Percentiles rank a stretch among this genome's conserved stretches.
phyloP scores from a whole-genome alignment of 2,113 vertebrate genomes.

The Cottus gobio region DNA sequence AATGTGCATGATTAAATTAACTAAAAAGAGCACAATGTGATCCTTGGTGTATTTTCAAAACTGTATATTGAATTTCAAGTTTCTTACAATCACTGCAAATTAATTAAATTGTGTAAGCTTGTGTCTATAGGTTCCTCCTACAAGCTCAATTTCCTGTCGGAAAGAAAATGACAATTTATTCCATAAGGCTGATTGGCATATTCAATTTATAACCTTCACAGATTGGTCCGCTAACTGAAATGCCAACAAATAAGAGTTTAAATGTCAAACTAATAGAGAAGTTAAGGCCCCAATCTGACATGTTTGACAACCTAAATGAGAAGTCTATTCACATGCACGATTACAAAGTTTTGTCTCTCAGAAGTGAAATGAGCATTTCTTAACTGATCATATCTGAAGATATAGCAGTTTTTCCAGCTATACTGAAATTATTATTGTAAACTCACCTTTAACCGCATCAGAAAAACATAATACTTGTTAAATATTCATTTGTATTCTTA shows the following conservation, averaged over 20 bases:
- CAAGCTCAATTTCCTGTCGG: slow-evolving; percentile 9
- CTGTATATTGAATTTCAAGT: neutral
- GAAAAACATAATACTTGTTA: neutral
- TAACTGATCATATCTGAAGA: neutral
- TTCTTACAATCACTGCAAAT: neutral
- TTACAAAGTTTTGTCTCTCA: neutral
- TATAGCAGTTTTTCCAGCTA: neutral
- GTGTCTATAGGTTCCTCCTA: neutral
- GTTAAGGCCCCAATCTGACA: neutral
- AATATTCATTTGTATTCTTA: neutral
- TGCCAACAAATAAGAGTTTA: slow-evolving; percentile 39
- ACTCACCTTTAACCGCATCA: neutral
- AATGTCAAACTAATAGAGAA: slow-evolving; percentile 44
- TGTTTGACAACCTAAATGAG: neutral
- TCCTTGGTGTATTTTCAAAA: neutral
- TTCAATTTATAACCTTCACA: slow-evolving; percentile 30
- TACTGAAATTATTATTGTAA: neutral
- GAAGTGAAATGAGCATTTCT: neutral
- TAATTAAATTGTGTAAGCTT: neutral
- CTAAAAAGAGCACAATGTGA: neutral
- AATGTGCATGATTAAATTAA: neutral
- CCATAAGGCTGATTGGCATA: slow-evolving; percentile 14
- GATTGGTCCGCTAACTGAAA: slow-evolving; percentile 39
- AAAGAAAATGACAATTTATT: slow-evolving; percentile 19
- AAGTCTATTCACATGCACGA: neutral